Evolutionary conservation across 2,888 invertebrate genomes (phyloP).

Genomic region (Chouioia cunea): DNA sequence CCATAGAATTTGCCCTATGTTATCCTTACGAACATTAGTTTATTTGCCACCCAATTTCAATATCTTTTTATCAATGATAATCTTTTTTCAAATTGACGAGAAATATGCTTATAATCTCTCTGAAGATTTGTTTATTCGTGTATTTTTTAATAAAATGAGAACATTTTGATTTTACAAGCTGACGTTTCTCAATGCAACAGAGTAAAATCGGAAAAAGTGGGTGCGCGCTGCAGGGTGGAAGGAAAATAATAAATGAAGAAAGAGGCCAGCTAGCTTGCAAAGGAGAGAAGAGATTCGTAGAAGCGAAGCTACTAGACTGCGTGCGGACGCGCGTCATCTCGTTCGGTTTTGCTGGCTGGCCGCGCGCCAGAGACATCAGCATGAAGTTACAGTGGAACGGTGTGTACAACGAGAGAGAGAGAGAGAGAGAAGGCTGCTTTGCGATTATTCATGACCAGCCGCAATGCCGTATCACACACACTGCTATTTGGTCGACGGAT

Average conservation of each 20-base stretch:
- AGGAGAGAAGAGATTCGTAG: neutral
- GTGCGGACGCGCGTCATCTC: neutral
- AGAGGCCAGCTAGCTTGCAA: no score
- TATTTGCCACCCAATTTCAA: neutral
- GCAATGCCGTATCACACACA: constrained; percentile 48
- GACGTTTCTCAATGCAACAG: no score
- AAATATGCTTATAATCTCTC: no score
- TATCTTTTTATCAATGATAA: no score
- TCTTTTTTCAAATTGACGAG: no score
- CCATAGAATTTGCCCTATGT: constrained; percentile 11
- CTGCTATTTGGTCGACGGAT: neutral
- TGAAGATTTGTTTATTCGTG: no score
- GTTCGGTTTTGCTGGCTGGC: neutral
- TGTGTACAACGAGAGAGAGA: neutral
- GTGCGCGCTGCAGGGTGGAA: no score
- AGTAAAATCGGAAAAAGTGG: no score
- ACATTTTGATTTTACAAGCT: no score
- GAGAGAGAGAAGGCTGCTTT: constrained; percentile 13
- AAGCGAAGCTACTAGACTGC: neutral
- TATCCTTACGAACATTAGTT: constrained; percentile 20
- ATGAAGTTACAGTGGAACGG: constrained; percentile 4
- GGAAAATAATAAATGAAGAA: no score
- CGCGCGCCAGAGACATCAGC: neutral
- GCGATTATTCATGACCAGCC: constrained; percentile 54
- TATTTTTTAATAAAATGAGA: no score